phyloP scores from a whole-genome alignment of 2,113 vertebrate species.

The Osmerus eperlanus region DNA sequence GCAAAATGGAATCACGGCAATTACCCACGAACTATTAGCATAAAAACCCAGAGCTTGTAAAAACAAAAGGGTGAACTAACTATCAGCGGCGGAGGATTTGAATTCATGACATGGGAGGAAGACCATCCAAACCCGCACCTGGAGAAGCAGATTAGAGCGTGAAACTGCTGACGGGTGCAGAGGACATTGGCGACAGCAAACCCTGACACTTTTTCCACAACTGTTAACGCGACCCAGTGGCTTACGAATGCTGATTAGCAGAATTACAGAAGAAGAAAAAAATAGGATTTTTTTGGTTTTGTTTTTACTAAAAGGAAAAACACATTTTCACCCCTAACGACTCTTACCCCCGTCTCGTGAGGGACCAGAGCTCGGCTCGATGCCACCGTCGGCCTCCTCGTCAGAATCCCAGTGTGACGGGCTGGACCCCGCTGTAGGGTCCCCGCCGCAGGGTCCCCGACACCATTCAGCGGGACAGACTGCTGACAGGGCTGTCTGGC shows the following conservation, averaged over 20 bases:
- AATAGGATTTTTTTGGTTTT: not conserved
- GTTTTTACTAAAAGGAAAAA: not conserved
- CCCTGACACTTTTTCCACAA: not conserved
- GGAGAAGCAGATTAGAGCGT: slow-evolving; percentile 7
- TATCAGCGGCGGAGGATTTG: no score
- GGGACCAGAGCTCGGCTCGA: no score
- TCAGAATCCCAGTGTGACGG: not conserved
- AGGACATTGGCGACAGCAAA: not conserved
- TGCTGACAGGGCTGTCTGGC: not conserved
- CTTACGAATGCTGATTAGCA: not conserved
- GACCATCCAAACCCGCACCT: not conserved
- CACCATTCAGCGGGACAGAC: slow-evolving; percentile 1
- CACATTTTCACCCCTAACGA: not conserved
- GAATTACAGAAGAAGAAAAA: not conserved
- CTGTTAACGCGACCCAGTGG: not conserved
- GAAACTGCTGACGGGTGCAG: not conserved
- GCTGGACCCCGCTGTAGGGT: not conserved
- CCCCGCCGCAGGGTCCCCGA: not conserved
- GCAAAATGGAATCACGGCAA: slow-evolving; percentile 16
- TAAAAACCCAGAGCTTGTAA: not conserved
- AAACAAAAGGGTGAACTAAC: not conserved
- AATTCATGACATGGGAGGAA: not conserved
- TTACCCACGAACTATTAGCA: slow-evolving; percentile 16
- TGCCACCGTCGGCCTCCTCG: not conserved
- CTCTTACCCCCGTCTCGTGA: no score